A percentile compares a stretch with the other conserved stretches of the same genome.
Evolutionary conservation across 2,888 invertebrate species (phyloP).

Genomic region (Lathronympha strigana): DNA sequence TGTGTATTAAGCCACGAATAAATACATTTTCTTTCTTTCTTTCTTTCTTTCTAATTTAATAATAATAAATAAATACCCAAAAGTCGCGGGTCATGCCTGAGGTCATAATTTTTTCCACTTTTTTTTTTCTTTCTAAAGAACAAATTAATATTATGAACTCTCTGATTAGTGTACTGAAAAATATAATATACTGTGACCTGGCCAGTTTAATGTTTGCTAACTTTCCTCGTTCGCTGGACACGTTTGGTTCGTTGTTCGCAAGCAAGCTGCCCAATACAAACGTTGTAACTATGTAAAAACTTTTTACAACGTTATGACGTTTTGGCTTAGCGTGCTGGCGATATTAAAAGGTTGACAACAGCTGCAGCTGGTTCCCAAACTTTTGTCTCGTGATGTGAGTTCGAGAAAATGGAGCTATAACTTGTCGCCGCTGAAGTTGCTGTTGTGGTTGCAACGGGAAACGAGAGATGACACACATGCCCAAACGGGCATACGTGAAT

Average conservation of each 20-base stretch:
- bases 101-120: not conserved
- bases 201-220: slow-evolving; percentile 28
- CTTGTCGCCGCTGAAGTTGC: no score
- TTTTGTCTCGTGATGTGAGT: not conserved
- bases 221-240: slow-evolving; percentile 30
- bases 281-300: not conserved
- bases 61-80: no score
- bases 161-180: not conserved
- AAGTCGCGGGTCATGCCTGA: no score
- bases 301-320: not conserved
- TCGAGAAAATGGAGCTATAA: no score
- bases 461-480: no score
- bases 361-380: not conserved
- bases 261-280: slow-evolving; percentile 3
- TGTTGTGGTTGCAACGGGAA: no score
- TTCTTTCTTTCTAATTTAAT: no score
- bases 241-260: slow-evolving; percentile 6
- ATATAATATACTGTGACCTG: not conserved
- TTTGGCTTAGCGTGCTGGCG: not conserved
- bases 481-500: no score
- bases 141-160: not conserved
- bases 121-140: not conserved
- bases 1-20: no score
- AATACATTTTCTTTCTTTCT: no score
- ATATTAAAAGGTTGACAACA: slow-evolving; percentile 15